Percentiles rank a stretch among this genome's conserved stretches.
Conservation (phyloP, 1,140 invertebrate genomes). For the Tachypleus tridentatus region DNA sequence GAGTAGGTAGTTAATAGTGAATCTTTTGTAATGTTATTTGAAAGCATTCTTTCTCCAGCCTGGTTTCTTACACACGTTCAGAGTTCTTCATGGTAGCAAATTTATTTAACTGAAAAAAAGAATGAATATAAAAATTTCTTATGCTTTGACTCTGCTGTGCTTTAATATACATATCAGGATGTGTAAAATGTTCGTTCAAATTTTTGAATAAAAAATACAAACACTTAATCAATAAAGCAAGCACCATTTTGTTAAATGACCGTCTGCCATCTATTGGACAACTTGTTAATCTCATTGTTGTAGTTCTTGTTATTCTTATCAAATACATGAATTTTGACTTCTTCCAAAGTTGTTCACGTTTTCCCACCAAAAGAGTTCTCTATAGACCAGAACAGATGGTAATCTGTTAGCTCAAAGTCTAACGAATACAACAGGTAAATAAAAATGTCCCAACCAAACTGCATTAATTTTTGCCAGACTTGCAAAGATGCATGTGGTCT, state of each 20-base stretch:
- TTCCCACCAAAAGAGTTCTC: neutral
- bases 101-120: too few relatives aligned
- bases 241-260: neutral
- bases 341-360: neutral
- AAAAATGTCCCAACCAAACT: conserved; percentile 37
- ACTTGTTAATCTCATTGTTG: neutral
- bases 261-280: neutral
- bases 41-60: too few relatives aligned
- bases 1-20: too few relatives aligned
- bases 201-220: too few relatives aligned
- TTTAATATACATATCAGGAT: too few relatives aligned
- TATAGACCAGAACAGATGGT: conserved; percentile 30
- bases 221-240: conserved; percentile 4
- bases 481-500: conserved; percentile 13
- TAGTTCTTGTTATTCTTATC: neutral
- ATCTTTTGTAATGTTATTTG: too few relatives aligned
- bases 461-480: conserved; percentile 21
- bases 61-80: too few relatives aligned
- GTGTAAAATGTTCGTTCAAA: too few relatives aligned
- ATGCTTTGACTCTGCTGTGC: too few relatives aligned
- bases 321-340: too few relatives aligned
- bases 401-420: conserved; percentile 36
- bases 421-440: conserved; percentile 35
- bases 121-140: too few relatives aligned
- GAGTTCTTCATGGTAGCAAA: too few relatives aligned